Conservation (phyloP, 2,113 vertebrate species). For the Cygnus buccinator region DNA sequence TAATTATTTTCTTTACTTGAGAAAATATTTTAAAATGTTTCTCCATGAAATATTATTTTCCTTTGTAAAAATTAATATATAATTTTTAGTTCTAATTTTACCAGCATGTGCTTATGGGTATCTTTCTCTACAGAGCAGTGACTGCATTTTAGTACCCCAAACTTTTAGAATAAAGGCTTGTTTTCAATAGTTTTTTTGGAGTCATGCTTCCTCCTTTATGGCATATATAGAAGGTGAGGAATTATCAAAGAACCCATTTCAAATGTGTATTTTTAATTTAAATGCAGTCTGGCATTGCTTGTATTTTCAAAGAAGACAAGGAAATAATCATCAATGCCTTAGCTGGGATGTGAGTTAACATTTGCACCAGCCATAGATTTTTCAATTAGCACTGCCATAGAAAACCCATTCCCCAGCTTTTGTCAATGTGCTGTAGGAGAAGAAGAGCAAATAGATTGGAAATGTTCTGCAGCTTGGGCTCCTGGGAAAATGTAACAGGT, state of each 20-base stretch:
- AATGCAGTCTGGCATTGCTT: conserved; percentile 58
- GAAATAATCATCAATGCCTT: conserved; percentile 69
- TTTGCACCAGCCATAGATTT: conserved; percentile 72
- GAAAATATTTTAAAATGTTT: not conserved
- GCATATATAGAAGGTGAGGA: not conserved
- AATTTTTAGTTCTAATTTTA: not conserved
- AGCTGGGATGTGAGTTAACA: conserved; percentile 69
- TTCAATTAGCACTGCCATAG: conserved; percentile 81
- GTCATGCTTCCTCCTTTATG: not conserved
- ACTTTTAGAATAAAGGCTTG: not conserved
- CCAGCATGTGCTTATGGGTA: not conserved
- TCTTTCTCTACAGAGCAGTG: not conserved
- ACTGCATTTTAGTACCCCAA: not conserved
- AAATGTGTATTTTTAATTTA: conserved; percentile 44
- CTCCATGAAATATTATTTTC: not conserved
- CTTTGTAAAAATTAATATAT: not conserved
- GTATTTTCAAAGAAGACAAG: conserved; percentile 63
- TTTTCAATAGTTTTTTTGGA: not conserved
- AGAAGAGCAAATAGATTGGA: conserved; percentile 85
- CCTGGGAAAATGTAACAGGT: conserved; percentile 94
- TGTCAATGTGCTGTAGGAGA: conserved; percentile 75
- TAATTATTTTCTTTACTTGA: not conserved
- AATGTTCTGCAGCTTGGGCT: conserved; percentile 78
- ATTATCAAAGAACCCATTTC: not conserved
- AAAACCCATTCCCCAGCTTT: conserved; percentile 76